These are phyloP conservation scores for Brachypteracias leptosomus DNA, from an alignment of 2,113 vertebrate genomes.

Conservation along the genomic window DNA sequence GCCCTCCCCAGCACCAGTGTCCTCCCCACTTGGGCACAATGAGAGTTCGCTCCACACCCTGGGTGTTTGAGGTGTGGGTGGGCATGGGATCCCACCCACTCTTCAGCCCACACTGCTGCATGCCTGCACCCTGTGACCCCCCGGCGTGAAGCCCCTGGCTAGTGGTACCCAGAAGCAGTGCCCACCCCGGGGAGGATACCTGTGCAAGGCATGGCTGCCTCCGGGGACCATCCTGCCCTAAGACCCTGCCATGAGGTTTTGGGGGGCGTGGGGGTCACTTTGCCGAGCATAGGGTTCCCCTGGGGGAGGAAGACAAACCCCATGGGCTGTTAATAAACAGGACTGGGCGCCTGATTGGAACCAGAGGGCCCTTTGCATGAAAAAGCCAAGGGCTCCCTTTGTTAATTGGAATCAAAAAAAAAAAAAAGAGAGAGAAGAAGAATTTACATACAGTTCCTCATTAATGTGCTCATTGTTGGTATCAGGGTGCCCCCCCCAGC, in stretches of 20 bases:
- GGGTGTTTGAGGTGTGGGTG: neutral
- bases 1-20: neutral
- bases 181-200: neutral
- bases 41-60: neutral
- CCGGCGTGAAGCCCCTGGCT: accelerated
- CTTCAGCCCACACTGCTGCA: neutral
- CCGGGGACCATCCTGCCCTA: neutral
- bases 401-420: slow-evolving; percentile 46
- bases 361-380: slow-evolving; percentile 59
- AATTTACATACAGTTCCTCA: slow-evolving; percentile 63
- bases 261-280: neutral
- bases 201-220: accelerated
- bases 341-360: slow-evolving; percentile 41
- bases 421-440: neutral
- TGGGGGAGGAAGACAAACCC: neutral
- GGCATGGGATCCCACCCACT: accelerated
- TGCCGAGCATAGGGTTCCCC: neutral
- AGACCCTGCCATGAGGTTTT: neutral
- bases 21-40: accelerated
- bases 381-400: slow-evolving; percentile 63
- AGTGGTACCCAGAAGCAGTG: neutral
- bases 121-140: neutral
- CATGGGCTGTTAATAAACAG: neutral
- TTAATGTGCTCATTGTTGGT: slow-evolving; percentile 54
- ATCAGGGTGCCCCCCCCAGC: neutral